Evolutionary conservation across 2,888 invertebrate species (phyloP).

Genomic region (Philhelius pedissequus): DNA sequence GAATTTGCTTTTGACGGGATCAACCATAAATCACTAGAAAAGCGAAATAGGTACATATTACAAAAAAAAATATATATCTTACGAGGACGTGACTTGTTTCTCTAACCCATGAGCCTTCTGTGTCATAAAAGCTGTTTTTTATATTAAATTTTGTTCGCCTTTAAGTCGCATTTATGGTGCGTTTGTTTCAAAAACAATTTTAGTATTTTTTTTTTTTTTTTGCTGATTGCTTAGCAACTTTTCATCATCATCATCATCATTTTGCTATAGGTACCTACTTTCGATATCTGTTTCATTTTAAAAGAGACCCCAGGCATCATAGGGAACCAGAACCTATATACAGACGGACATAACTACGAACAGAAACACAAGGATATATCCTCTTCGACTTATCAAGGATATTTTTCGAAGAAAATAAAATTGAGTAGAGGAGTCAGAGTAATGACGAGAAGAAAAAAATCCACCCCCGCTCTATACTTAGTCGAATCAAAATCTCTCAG

Average conservation of each 20-base stretch:
- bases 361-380: not conserved
- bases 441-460: not conserved
- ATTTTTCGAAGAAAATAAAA: slow-evolving; percentile 53
- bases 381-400: slow-evolving; percentile 32
- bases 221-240: not conserved
- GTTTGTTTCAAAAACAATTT: slow-evolving; percentile 1
- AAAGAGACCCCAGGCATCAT: slow-evolving; percentile 26
- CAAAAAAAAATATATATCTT: slow-evolving; percentile 36
- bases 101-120: not conserved
- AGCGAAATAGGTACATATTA: too few species aligned
- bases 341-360: slow-evolving; percentile 12
- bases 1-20: slow-evolving; percentile 17
- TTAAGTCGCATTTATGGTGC: not conserved
- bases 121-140: not conserved
- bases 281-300: slow-evolving; percentile 17
- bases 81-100: slow-evolving; percentile 40
- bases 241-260: slow-evolving; percentile 37
- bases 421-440: not conserved
- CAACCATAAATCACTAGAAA: slow-evolving; percentile 28
- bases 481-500: slow-evolving; percentile 33
- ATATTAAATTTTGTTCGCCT: not conserved
- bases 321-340: slow-evolving; percentile 10
- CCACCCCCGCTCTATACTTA: slow-evolving; percentile 25
- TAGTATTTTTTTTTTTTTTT: not conserved
- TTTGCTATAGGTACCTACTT: not conserved